Base-by-base conservation (phyloP, 92 coral and sea anemone genomes). In the Epizoanthus scotinus region DNA sequence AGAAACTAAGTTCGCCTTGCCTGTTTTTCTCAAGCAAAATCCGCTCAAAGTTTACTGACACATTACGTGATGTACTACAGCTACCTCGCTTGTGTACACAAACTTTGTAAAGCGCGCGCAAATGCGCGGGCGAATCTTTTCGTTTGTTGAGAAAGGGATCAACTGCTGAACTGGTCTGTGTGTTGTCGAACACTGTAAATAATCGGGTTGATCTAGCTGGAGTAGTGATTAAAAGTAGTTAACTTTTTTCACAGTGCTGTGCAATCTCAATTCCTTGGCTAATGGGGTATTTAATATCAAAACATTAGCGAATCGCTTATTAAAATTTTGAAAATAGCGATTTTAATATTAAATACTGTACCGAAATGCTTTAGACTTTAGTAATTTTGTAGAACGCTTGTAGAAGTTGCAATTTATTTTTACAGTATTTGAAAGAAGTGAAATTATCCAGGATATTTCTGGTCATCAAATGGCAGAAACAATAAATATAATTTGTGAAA, bases 91-190 rank as follows among this genome's bases (percentile, higher is more conserved):
- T 19, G 47, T 75, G 81, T 60, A 60, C 81, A 75, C 81, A 75
- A 75, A 75, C 67, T 75, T 75, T 57, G 69, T 75, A 75, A 75
- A 75, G 81, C 68, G 81, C 81, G 81, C 67, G 81, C 49, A 58
- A 75, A 75, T 57, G 54, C 57, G 9, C 8, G 40, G 52, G 68
- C 81, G 68, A 75, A 75, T 56, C 65, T 54, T 75, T 60, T 44
- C 38, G 28, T 36, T 75, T 38, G 81, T 73, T 58, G 81, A 36
- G 61, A 60, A 75, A 75, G 68, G 61, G 81, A 59, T 75, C 81
- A 59, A 34, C 40, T 34, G 81, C 38, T 75, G 68, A 59, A 34
- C 40, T 34, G 40, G 40, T 57, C 59, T 44, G 70, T 66, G 22
- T 74, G 36, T 31, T 58, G 80, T 74, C 80, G 22, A 24, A 28